Base-by-base conservation (phyloP, 35 echinoderm and acorn worm species). In the Acanthaster planci region DNA sequence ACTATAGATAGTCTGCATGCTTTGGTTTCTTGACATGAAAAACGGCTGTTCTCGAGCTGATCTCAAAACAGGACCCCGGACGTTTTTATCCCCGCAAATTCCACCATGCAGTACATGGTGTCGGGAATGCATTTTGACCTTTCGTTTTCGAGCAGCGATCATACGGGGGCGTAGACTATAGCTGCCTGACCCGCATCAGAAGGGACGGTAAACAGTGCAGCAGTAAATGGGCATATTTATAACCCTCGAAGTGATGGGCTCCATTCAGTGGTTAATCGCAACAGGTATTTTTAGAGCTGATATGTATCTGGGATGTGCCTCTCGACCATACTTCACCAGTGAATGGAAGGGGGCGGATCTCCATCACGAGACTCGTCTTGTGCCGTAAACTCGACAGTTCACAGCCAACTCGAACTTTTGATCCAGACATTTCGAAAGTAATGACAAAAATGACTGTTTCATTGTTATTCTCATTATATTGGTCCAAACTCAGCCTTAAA, bases 211-310 rank as follows among this genome's bases (percentile, higher is more conserved):
- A 72, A 72, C 64, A 72, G 14, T 14, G 7, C 64, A 14, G 30
- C 64, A 19, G 34, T 72, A 72, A 72, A 72, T 72, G 30, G 30
- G 64, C 64, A 72, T 72, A 72, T 72, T 72, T 72, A 72, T 72
- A 72, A 72, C n/a, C 64, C 26, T 26, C 64, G 14, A 72, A 72
- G 64, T 72, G 64, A 72, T 29, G 14, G 23, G 23, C 14, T 29
- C 34, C 64, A 72, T 72, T 72, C 64, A 72, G 4, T 26, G 23
- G 34, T 2, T 15, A 34, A 30, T 72, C 29, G 14, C 60, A 14
- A 31, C 29, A 29, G 64, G 30, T 72, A 72, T 72, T 14, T 14
- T 47, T 4, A 3, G 26, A 0, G 60, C 2, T 7, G 64, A 72
- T 72, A 35, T 2, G 0, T 14, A 72, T 72, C 64, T 27, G 0